Evolutionary conservation across 2,113 vertebrate species (phyloP), one percentile per base, ranked within the genome.

Genomic region (Rynchops niger): DNA sequence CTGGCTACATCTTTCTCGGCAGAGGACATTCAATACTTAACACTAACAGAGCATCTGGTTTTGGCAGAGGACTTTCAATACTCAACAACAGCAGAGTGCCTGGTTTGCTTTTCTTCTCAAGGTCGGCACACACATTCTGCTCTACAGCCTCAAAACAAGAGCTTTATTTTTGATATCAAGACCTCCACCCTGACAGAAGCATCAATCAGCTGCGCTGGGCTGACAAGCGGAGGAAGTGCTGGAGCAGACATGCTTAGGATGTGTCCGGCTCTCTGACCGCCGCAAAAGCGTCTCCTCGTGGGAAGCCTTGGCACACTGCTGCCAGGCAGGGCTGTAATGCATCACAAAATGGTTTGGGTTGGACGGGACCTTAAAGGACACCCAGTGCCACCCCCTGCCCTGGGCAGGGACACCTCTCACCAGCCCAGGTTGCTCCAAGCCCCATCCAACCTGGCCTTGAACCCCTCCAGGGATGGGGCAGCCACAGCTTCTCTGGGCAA

Each of bases 1-100:
- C 76, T 40, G 53, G 79, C 49, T 78, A 22, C 73, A 56, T 32
- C 82, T 30, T 36, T 15, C 53, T 26, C 18, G 49, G 73, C 78
- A 81, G 30, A 42, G 36, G 9, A 61, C 55, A 34, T 5, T 29
- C 40, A 22, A 13, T 5, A 22, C 80, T 21, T 5, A 30, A 34
- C 61, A 62, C 18, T 0, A 17, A 55, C n/a, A 12, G 30, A 59
- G 56, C 1, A 0, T 0, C 42, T 62, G 56, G 36, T 5, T 56
- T 43, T 62, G 77, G 36, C 69, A 67, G n/a, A 42, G 59, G 58
- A 53, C 63, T 13, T 26, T 61, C 49, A 40, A 50, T 11, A 49
- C 40, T 27, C 1, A 0, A 7, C 11, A 30, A 50, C 2, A 58
- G 69, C 69, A 49, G 43, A 25, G 62, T 0, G 0, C 20, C 78